These are phyloP conservation scores for Sphaerophoria taeniata DNA, from an alignment of 2,888 invertebrate genomes.

Conservation along the genomic window DNA sequence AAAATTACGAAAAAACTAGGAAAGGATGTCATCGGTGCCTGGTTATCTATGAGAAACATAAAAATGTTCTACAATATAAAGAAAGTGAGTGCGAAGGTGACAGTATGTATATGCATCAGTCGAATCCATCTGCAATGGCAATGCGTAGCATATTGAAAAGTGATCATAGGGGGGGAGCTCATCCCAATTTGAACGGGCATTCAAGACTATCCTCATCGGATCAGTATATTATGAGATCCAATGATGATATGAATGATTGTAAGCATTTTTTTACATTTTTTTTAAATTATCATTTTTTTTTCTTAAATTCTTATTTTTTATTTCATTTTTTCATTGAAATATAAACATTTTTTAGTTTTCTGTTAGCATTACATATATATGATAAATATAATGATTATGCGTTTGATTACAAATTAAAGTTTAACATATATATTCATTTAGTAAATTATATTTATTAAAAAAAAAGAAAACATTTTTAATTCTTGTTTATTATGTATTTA, in stretches of 20 bases:
- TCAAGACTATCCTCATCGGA: conserved; percentile 84
- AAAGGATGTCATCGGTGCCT: conserved; percentile 97
- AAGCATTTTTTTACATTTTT: conserved; percentile 80
- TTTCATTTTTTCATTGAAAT: conserved; percentile 33
- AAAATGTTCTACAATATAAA: conserved; percentile 97
- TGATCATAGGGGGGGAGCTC: conserved; percentile 84
- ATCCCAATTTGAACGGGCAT: conserved; percentile 84
- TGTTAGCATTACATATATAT: conserved; percentile 69
- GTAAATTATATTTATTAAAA: conserved; percentile 48
- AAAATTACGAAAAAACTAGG: conserved; percentile 83
- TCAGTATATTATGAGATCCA: conserved; percentile 84
- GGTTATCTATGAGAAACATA: conserved; percentile 97
- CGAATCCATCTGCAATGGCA: conserved; percentile 84
- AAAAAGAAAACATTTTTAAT: conserved; percentile 34
- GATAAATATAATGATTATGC: conserved; percentile 72
- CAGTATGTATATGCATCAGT: conserved; percentile 84
- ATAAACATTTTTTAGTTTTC: conserved; percentile 55
- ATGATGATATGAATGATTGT: conserved; percentile 84
- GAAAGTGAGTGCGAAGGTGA: conserved; percentile 93
- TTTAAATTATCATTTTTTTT: conserved; percentile 57
- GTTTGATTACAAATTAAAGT: conserved; percentile 67
- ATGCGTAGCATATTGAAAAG: conserved; percentile 84
- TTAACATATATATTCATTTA: conserved; percentile 69
- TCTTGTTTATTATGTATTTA: conserved; percentile 44
- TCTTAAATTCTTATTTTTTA: conserved; percentile 47